phyloP scores from a whole-genome alignment of 1,140 invertebrate species.

The Anastrepha ludens region DNA sequence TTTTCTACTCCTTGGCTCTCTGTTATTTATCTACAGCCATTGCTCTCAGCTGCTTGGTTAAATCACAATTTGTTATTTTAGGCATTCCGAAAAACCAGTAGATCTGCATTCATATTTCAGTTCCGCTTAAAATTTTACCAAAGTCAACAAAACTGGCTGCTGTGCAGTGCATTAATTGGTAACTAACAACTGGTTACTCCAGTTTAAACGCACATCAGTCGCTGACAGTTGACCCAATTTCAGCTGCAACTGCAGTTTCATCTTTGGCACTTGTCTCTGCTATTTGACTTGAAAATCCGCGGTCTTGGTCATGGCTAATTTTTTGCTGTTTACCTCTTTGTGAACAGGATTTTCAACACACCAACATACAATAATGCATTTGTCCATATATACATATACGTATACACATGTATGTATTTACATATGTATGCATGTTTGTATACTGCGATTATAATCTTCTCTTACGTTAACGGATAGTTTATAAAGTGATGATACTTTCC shows the following conservation, averaged over 20 bases:
- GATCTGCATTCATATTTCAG: too few relatives aligned
- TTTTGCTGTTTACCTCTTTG: background rate
- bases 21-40: too few relatives aligned
- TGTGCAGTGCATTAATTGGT: background rate
- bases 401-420: too few relatives aligned
- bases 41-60: too few relatives aligned
- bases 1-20: too few relatives aligned
- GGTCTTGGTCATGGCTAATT: background rate
- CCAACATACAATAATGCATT: background rate
- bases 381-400: background rate
- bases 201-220: background rate
- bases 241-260: slow-evolving; percentile 1
- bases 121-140: background rate
- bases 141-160: background rate
- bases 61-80: too few relatives aligned
- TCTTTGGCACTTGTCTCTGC: background rate
- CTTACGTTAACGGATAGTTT: too few relatives aligned
- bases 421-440: too few relatives aligned
- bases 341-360: background rate
- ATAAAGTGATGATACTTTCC: too few relatives aligned
- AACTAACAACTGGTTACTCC: slow-evolving; percentile 28
- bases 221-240: background rate
- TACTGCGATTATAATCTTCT: too few relatives aligned
- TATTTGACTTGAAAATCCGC: background rate
- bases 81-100: too few relatives aligned